Base-by-base conservation (phyloP, 2,888 invertebrate genomes). In the Leptinotarsa haldemani region DNA sequence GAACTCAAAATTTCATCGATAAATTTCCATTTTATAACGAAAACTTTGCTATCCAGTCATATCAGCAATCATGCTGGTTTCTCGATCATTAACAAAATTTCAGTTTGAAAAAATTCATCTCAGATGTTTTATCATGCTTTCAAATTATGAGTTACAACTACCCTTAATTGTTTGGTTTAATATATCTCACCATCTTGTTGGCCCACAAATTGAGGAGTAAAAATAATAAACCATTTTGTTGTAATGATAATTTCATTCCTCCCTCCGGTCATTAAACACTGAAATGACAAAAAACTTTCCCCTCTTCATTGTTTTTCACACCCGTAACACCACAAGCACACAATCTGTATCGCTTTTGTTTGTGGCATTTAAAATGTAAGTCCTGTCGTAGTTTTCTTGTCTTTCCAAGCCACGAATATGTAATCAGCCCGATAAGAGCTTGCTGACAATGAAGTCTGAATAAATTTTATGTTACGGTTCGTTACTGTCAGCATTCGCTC, bases 291-390 rank as follows among this genome's bases (percentile, higher is more conserved):
- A 25, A 30, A 25, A 7, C 4, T n/a, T 40, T n/a, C 4, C 61
- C 30, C 16, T 61, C 30, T 61, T 40, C 40, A 16, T n/a, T 61
- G 30, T 3, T 16, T 61, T 12, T 18, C 15, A 22, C 18, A 12
- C 52, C 56, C 53, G 47, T 68, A 73, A 73, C 65, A 67, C 67
- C 50, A 68, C 70, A 30, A 65, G 46, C 67, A 18, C 71, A 18
- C 63, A 71, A 74, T 78, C 74, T 76, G 76, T 73, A 77, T 77
- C 76, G 77, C 56, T 61, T 69, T 71, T 73, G 74, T 77, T 77
- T 76, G 76, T 74, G 72, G 69, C 72, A 78, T 78, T 76, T 78
- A 73, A 76, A 78, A 78, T 78, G 77, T 76, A 78, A 78, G 77
- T 78, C 67, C 69, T 73, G 71, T 77, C 70, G 63, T 65, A 71